phyloP scores from a whole-genome alignment of 2,113 vertebrate species.

The Pangasianodon hypophthalmus region DNA sequence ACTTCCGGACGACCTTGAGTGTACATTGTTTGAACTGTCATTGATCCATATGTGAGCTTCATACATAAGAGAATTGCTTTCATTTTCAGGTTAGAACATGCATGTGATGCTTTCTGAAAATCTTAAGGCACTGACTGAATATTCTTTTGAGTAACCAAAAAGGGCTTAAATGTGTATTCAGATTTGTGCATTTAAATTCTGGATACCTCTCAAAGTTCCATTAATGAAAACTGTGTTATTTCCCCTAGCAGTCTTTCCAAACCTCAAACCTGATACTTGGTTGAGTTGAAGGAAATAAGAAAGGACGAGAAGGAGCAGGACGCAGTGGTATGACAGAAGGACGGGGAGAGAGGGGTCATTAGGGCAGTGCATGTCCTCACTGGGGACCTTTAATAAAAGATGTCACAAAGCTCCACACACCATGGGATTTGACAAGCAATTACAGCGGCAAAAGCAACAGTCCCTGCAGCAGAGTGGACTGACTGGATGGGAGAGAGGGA shows the following conservation, averaged over 20 bases:
- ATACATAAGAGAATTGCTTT: conserved; percentile 34
- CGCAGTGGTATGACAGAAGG: neutral
- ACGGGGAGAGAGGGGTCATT: conserved; percentile 25
- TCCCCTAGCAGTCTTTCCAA: neutral
- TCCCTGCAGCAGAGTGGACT: conserved; percentile 33
- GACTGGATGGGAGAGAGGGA: conserved; percentile 31
- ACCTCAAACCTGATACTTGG: neutral
- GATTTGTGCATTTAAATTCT: neutral
- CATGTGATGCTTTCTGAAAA: neutral
- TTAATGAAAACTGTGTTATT: conserved; percentile 19
- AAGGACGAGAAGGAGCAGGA: neutral
- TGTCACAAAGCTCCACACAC: conserved; percentile 40
- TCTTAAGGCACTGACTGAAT: neutral
- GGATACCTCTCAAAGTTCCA: neutral
- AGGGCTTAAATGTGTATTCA: neutral
- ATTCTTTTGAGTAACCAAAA: neutral
- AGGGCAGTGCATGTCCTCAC: conserved; percentile 38
- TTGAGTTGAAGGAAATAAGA: neutral
- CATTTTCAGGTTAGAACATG: neutral
- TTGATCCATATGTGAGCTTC: conserved; percentile 15
- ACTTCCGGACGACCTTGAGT: neutral
- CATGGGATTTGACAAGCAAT: conserved; percentile 58
- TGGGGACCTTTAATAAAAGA: conserved; percentile 44
- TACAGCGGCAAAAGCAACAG: conserved; percentile 45
- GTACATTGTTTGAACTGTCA: conserved; percentile 11